Conservation (phyloP, 2,113 vertebrate species). For the Herpetotheres cachinnans region DNA sequence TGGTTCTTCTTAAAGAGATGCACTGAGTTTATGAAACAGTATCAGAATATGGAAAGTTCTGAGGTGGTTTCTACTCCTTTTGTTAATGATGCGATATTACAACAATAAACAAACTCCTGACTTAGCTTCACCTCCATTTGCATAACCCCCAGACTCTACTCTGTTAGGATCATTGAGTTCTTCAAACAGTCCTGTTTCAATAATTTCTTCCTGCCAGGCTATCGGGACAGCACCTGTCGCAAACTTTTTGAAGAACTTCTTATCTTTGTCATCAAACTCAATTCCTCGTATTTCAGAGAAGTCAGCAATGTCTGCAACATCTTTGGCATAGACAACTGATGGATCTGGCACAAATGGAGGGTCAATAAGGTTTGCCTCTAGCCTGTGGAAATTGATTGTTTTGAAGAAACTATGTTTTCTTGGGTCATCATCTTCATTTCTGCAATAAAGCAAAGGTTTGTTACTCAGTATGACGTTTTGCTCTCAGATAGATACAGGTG, state of each 20-base stretch:
- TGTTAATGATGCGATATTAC: slow-evolving; percentile 44
- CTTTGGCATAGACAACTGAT: slow-evolving; percentile 91
- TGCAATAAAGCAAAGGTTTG: slow-evolving; percentile 60
- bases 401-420: slow-evolving; percentile 91
- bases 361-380: slow-evolving; percentile 86
- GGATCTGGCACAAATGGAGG: slow-evolving; percentile 90
- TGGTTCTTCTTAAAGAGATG: neutral
- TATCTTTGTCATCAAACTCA: slow-evolving; percentile 87
- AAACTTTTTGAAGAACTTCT: slow-evolving; percentile 89
- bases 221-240: slow-evolving; percentile 83
- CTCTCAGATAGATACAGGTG: neutral
- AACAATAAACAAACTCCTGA: slow-evolving; percentile 82
- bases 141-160: slow-evolving; percentile 53
- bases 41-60: neutral
- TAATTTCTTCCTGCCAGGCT: slow-evolving; percentile 89
- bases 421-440: slow-evolving; percentile 81
- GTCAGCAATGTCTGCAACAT: slow-evolving; percentile 87
- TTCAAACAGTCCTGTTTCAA: slow-evolving; percentile 86
- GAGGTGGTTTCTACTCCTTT: neutral
- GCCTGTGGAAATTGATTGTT: slow-evolving; percentile 85
- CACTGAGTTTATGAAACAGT: neutral
- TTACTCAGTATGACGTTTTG: neutral
- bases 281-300: slow-evolving; percentile 89
- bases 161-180: slow-evolving; percentile 84
- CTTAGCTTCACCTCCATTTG: slow-evolving; percentile 66